Evolutionary conservation across 1,140 invertebrate species (phyloP).

Genomic region (Meloidogyne floridensis): DNA sequence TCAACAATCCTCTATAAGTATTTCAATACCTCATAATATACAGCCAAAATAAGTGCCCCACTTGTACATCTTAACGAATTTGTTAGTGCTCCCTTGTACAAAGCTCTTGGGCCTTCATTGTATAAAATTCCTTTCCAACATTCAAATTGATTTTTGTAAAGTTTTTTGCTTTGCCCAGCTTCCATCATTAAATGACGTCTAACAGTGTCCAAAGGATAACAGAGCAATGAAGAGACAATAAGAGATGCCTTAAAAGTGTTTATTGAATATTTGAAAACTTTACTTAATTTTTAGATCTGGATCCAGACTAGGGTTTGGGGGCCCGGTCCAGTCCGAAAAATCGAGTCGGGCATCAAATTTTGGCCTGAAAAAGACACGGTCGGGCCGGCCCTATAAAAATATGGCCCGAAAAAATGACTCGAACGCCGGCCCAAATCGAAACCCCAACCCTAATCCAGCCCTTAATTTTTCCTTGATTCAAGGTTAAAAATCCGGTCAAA

Average conservation of each 20-base stretch:
- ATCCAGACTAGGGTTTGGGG: too few species aligned
- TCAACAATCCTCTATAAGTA: slow-evolving; percentile 24
- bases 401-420: too few species aligned
- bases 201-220: slow-evolving; percentile 61
- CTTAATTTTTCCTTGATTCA: too few species aligned
- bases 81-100: slow-evolving; percentile 56
- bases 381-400: too few species aligned
- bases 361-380: too few species aligned
- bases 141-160: slow-evolving; percentile 45
- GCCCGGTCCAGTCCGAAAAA: too few species aligned
- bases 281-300: too few species aligned
- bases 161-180: slow-evolving; percentile 48
- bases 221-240: slow-evolving; percentile 49
- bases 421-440: too few species aligned
- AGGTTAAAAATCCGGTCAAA: too few species aligned
- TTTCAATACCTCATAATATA: slow-evolving; percentile 60
- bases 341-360: too few species aligned
- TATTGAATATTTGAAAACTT: background rate
- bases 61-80: slow-evolving; percentile 56
- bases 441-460: too few species aligned
- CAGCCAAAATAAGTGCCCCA: slow-evolving; percentile 56
- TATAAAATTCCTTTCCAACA: slow-evolving; percentile 50
- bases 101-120: slow-evolving; percentile 46
- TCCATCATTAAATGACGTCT: slow-evolving; percentile 57
- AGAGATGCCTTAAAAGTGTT: slow-evolving; percentile 46